phyloP scores from a whole-genome alignment of 2,797 vertebrate genomes.

The Enteromius unitaeniatus region DNA sequence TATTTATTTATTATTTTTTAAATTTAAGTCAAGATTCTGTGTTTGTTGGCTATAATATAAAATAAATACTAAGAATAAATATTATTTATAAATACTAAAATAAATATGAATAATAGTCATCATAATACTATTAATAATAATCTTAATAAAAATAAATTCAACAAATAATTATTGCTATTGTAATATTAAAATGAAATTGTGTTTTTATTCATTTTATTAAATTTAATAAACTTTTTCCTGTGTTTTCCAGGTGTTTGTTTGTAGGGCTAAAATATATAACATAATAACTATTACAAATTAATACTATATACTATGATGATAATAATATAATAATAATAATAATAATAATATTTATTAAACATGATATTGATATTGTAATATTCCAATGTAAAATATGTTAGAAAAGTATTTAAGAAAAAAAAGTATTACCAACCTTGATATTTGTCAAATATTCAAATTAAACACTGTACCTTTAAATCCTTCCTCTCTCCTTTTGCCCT shows the following conservation, averaged over 20 bases:
- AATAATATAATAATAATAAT: background rate
- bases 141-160: background rate
- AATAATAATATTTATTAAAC: background rate
- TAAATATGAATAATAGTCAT: background rate
- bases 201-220: background rate
- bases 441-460: background rate
- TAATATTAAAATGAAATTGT: background rate
- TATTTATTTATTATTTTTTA: no score
- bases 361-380: background rate
- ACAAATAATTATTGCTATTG: background rate
- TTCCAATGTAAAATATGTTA: background rate
- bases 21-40: no score
- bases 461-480: background rate
- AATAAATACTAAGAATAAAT: background rate
- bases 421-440: background rate
- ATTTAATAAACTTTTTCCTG: no score
- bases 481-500: conserved; percentile 18
- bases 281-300: background rate
- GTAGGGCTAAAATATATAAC: background rate
- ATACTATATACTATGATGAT: background rate
- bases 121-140: background rate
- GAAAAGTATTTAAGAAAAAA: background rate
- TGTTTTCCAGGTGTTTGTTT: background rate
- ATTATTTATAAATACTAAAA: background rate
- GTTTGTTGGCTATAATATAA: no score